Conservation (phyloP, 2,888 invertebrate genomes). For the Campoplex capitator region DNA sequence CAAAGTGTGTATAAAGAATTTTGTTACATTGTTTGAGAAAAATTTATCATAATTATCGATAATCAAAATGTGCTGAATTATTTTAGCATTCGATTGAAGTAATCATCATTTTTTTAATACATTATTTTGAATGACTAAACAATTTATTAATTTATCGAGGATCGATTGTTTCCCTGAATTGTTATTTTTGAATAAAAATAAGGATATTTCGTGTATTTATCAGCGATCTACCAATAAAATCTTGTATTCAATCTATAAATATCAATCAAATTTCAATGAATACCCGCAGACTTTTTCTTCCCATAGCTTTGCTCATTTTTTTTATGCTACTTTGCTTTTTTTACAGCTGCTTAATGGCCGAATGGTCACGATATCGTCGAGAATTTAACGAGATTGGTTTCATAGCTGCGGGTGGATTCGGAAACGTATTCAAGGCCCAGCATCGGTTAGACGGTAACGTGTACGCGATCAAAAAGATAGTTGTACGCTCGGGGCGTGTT, state of each 20-base stretch:
- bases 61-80: not conserved
- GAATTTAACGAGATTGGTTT: slow-evolving; percentile 90
- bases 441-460: slow-evolving; percentile 91
- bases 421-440: slow-evolving; percentile 90
- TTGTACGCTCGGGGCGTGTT: slow-evolving; percentile 88
- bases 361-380: slow-evolving; percentile 89
- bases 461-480: slow-evolving; percentile 93
- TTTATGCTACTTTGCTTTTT: not conserved
- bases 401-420: slow-evolving; percentile 92
- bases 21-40: not conserved
- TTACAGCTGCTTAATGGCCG: slow-evolving; percentile 72
- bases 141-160: not conserved
- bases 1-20: slow-evolving; percentile 72
- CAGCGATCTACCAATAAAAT: too few species aligned
- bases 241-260: not conserved
- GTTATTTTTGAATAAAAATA: too few species aligned
- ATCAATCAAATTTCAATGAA: not conserved
- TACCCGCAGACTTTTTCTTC: not conserved
- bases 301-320: not conserved
- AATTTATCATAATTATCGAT: not conserved
- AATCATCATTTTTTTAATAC: not conserved
- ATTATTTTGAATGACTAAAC: not conserved
- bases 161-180: too few species aligned
- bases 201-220: not conserved
- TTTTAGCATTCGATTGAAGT: not conserved